Conservation (phyloP, 2,888 invertebrate genomes). For the Thera britannica region DNA sequence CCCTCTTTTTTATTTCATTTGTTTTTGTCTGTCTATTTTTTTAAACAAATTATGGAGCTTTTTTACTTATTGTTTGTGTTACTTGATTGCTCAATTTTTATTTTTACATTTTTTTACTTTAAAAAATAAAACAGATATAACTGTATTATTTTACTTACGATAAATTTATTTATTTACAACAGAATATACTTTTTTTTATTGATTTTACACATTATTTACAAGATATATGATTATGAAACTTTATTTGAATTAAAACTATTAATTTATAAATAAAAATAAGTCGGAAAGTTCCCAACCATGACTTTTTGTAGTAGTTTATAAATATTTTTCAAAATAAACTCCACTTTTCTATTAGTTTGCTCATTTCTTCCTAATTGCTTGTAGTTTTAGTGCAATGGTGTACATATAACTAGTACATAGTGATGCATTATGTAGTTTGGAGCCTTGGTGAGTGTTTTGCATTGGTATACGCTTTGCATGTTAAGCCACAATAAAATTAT, state of each 20-base stretch:
- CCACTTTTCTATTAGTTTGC: conserved; percentile 17
- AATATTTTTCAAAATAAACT: conserved; percentile 32
- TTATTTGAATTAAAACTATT: background rate
- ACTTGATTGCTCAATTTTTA: too few species aligned
- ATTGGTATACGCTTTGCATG: conserved; percentile 40
- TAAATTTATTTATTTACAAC: too few species aligned
- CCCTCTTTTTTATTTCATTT: too few species aligned
- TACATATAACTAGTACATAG: conserved; percentile 24
- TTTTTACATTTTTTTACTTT: too few species aligned
- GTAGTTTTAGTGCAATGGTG: conserved; percentile 20
- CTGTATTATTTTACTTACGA: too few species aligned
- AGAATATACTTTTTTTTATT: too few species aligned
- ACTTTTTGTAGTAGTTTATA: conserved; percentile 6
- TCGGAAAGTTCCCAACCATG: background rate
- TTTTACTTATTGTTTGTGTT: too few species aligned
- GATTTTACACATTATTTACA: too few species aligned
- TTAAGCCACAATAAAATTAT: background rate
- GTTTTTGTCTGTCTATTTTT: too few species aligned
- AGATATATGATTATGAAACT: too few species aligned
- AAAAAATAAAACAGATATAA: too few species aligned
- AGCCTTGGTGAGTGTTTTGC: conserved; percentile 61
- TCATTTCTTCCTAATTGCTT: conserved; percentile 32
- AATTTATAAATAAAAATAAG: background rate
- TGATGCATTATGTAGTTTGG: conserved; percentile 39
- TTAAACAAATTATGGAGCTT: too few species aligned